These are phyloP conservation scores for Hemibagrus wyckioides DNA, from an alignment of 2,113 vertebrate genomes.

Conservation along the genomic window DNA sequence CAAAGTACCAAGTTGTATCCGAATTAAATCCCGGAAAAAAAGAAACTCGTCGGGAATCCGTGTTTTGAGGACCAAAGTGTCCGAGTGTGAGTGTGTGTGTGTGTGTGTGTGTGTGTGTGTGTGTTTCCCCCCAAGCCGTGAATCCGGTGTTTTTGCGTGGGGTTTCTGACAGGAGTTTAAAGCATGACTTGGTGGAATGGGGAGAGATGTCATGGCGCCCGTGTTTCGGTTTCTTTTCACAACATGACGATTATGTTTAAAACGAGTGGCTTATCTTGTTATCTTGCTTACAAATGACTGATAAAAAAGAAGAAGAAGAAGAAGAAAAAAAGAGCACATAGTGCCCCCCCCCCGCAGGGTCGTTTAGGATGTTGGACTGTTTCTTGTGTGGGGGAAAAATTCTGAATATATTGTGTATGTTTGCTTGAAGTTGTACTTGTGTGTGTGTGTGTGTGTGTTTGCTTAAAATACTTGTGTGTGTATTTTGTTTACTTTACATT, in stretches of 20 bases:
- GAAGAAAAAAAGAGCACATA: neutral
- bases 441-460: neutral
- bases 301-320: neutral
- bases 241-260: neutral
- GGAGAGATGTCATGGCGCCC: constrained; percentile 48
- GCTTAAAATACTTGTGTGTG: too few species aligned
- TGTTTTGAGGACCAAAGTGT: too few species aligned
- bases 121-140: too few species aligned
- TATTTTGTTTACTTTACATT: neutral
- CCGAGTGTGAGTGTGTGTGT: too few species aligned
- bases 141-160: neutral
- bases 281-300: too few species aligned
- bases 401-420: neutral
- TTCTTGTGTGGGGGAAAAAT: neutral
- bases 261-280: neutral
- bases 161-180: constrained; percentile 10
- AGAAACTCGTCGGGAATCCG: accelerated
- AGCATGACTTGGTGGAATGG: neutral
- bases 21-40: neutral
- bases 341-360: too few species aligned
- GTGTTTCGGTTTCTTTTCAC: constrained; percentile 53
- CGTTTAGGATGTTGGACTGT: neutral
- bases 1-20: neutral
- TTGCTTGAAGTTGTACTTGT: neutral
- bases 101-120: too few species aligned